phyloP scores from a whole-genome alignment of 1,140 invertebrate genomes.

The Tetranychus urticae region DNA sequence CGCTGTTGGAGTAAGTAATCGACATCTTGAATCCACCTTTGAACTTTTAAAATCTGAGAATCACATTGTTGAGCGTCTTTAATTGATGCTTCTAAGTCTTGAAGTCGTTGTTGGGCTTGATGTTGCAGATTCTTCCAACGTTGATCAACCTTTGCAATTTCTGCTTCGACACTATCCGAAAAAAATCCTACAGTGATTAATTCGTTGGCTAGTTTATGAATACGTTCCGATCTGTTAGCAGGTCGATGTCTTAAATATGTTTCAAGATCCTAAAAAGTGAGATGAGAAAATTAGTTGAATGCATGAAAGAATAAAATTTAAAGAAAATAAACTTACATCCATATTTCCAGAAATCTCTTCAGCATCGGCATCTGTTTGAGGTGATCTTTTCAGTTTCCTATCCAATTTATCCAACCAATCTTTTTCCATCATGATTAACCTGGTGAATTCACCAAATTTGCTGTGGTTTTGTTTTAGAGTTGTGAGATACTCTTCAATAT shows the following conservation, averaged over 20 bases:
- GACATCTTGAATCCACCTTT: constrained; percentile 46
- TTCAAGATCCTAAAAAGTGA: constrained; percentile 42
- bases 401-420: constrained; percentile 58
- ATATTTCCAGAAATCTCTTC: constrained; percentile 74
- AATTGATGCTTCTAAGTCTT: constrained; percentile 44
- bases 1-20: constrained; percentile 41
- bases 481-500: constrained; percentile 30
- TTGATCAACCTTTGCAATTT: constrained; percentile 37
- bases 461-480: constrained; percentile 38
- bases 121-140: constrained; percentile 40
- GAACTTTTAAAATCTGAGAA: constrained; percentile 42
- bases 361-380: constrained; percentile 54
- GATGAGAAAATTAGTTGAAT: not conserved
- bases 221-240: constrained; percentile 38
- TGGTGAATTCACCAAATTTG: constrained; percentile 48
- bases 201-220: constrained; percentile 46
- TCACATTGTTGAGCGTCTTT: constrained; percentile 53
- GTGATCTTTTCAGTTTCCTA: constrained; percentile 42
- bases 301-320: not conserved
- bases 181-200: constrained; percentile 50
- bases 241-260: constrained; percentile 54
- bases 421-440: constrained; percentile 27
- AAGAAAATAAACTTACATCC: constrained; percentile 21
- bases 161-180: constrained; percentile 37
- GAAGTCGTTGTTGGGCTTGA: constrained; percentile 35